phyloP scores from a whole-genome alignment of 2,797 vertebrate genomes.

The Anguilla anguilla region DNA sequence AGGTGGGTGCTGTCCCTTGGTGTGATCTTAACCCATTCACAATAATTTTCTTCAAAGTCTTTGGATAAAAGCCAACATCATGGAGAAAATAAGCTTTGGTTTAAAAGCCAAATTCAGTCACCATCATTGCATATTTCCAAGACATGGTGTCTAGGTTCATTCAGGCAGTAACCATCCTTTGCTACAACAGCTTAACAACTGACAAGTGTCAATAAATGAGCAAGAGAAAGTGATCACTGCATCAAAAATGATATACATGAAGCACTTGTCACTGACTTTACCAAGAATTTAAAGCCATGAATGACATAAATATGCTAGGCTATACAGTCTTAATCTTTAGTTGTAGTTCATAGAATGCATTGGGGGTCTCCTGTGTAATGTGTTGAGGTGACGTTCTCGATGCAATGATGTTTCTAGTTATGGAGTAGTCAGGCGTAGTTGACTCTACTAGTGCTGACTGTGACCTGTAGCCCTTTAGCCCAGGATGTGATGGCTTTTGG shows the following conservation, averaged over 20 bases:
- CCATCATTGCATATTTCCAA: neutral
- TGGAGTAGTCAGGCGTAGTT: no score
- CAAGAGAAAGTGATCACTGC: neutral
- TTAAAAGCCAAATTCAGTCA: neutral
- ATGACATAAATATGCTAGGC: neutral
- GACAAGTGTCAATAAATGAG: neutral
- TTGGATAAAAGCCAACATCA: neutral
- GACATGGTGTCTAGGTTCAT: neutral
- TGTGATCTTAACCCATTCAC: neutral
- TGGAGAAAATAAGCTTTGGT: neutral
- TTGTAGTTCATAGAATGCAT: conserved; percentile 50
- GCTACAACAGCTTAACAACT: neutral
- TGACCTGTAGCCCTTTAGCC: neutral
- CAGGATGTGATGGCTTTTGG: no score
- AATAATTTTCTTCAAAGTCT: neutral
- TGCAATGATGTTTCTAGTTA: neutral
- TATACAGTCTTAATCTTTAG: conserved; percentile 46
- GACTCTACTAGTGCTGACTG: neutral
- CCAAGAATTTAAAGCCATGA: neutral
- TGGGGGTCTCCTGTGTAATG: conserved; percentile 4
- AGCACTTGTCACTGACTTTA: neutral
- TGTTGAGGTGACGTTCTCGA: neutral
- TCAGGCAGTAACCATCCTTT: neutral
- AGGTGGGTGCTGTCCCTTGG: neutral
- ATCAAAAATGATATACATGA: neutral